Conservation (phyloP, 2,888 invertebrate genomes). For the Auanema sp. region DNA sequence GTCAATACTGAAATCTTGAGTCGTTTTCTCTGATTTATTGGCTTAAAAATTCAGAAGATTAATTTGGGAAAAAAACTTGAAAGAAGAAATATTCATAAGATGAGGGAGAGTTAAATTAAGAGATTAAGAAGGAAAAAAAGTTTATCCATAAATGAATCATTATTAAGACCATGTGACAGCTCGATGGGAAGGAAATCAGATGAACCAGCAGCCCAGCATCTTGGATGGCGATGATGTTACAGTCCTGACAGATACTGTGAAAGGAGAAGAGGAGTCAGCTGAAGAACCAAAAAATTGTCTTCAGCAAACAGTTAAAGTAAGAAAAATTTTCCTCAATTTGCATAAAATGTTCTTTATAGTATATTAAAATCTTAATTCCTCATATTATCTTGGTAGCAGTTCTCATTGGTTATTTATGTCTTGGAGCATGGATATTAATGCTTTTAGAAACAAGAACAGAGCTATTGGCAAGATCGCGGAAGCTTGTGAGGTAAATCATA, state of each 20-base stretch:
- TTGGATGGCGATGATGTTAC: constrained; percentile 61
- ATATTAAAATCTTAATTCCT: constrained; percentile 63
- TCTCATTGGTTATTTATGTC: constrained; percentile 61
- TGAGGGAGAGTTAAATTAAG: neutral
- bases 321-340: constrained; percentile 11
- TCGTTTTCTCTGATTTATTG: neutral
- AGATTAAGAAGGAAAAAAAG: neutral
- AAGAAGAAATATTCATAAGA: neutral
- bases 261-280: constrained; percentile 52
- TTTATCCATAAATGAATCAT: neutral
- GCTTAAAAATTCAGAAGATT: no score
- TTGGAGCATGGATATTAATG: constrained; percentile 63
- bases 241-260: constrained; percentile 58
- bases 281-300: constrained; percentile 56
- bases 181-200: constrained; percentile 59
- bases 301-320: constrained; percentile 58
- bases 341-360: constrained; percentile 34
- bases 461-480: constrained; percentile 44
- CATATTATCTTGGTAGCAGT: constrained; percentile 63
- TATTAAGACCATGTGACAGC: constrained; percentile 61
- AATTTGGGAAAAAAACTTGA: no score
- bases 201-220: constrained; percentile 53
- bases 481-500: constrained; percentile 40
- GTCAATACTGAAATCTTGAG: neutral
- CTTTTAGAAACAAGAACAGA: constrained; percentile 61